phyloP scores from a whole-genome alignment of 2,797 vertebrate genomes.

The Hybognathus amarus region DNA sequence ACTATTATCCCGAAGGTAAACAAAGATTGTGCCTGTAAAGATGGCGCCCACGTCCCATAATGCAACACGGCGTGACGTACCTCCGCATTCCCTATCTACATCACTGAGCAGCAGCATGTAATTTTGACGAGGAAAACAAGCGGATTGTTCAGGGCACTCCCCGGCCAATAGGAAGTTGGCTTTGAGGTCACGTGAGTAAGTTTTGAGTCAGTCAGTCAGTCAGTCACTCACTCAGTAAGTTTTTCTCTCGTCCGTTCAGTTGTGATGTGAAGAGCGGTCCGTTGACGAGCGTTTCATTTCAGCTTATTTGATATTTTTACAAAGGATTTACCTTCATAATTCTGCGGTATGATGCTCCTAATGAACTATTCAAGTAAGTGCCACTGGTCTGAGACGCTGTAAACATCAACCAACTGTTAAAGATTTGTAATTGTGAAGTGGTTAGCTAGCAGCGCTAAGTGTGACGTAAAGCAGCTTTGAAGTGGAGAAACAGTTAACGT shows the following conservation, averaged over 20 bases:
- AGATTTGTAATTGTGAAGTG: background rate
- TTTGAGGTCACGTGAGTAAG: constrained; percentile 7
- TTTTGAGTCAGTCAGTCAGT: constrained; percentile 21
- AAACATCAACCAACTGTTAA: background rate
- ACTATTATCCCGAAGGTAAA: no score
- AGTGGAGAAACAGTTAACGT: background rate
- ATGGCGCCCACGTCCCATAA: no score
- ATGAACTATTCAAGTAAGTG: constrained; percentile 33
- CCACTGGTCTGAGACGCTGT: background rate
- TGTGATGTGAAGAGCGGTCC: background rate
- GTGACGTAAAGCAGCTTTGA: background rate
- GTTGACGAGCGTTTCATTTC: background rate
- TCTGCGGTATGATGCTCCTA: constrained; percentile 20
- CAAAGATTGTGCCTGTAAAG: no score
- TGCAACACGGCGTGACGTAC: no score
- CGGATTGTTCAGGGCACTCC: constrained; percentile 58
- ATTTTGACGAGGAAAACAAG: constrained; percentile 61
- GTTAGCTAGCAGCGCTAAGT: constrained; percentile 40
- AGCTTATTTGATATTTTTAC: constrained; percentile 10
- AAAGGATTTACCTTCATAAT: background rate
- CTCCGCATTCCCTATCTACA: no score
- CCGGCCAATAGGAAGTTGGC: constrained; percentile 47
- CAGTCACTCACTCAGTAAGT: constrained; percentile 22
- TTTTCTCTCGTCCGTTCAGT: constrained; percentile 1
- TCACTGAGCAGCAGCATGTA: constrained; percentile 45